These are phyloP conservation scores for Hemibates koningsi DNA, from an alignment of 2,113 vertebrate genomes.

Conservation along the genomic window DNA sequence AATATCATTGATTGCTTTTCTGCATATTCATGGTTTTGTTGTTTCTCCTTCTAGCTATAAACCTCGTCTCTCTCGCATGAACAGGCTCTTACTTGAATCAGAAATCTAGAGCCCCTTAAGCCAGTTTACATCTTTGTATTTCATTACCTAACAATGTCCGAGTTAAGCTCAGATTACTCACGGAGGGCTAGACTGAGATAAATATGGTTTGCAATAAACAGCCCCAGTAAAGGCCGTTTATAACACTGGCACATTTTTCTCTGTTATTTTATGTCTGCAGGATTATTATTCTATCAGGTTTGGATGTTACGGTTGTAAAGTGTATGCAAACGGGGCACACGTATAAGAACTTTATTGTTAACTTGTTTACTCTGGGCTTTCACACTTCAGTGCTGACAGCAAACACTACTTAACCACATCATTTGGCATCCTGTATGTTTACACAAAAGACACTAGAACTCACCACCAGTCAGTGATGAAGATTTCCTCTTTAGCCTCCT, in stretches of 20 bases:
- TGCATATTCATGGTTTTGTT: background rate
- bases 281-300: background rate
- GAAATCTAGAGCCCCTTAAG: background rate
- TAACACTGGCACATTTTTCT: background rate
- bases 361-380: background rate
- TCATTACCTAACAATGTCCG: background rate
- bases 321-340: background rate
- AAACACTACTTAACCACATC: background rate
- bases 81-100: background rate
- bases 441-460: conserved; percentile 27
- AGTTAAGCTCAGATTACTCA: background rate
- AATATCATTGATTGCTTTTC: background rate
- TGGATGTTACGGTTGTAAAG: background rate
- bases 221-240: background rate
- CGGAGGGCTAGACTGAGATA: background rate
- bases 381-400: background rate
- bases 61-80: background rate
- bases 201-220: background rate
- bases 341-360: accelerated
- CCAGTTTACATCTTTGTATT: background rate
- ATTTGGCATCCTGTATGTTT: background rate
- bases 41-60: background rate
- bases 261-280: background rate
- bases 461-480: conserved; percentile 99
- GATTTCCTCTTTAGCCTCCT: conserved; percentile 92